These are phyloP conservation scores for Toxonevra muliebris DNA, from an alignment of 2,888 invertebrate species.

Conservation along the genomic window DNA sequence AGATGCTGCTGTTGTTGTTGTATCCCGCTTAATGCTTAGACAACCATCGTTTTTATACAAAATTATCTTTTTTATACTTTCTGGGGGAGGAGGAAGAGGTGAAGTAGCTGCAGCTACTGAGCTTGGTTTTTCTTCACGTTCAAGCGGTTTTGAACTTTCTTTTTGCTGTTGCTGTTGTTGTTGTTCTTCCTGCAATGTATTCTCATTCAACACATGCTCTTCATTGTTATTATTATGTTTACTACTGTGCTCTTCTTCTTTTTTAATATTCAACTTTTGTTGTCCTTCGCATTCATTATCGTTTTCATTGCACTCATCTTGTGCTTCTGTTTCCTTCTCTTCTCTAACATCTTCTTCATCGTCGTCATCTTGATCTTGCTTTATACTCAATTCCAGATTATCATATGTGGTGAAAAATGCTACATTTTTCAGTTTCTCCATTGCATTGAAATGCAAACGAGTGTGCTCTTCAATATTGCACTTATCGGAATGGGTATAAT, in stretches of 20 bases:
- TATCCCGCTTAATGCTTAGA: slow-evolving; percentile 51
- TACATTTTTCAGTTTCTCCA: slow-evolving; percentile 58
- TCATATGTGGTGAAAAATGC: slow-evolving; percentile 63
- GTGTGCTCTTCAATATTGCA: slow-evolving; percentile 81
- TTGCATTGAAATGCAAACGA: slow-evolving; percentile 75
- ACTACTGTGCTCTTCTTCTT: slow-evolving; percentile 39
- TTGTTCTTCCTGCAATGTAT: slow-evolving; percentile 42
- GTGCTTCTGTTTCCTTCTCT: neutral
- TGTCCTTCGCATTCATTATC: neutral
- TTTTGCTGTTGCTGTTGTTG: slow-evolving; percentile 6
- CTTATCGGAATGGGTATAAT: slow-evolving; percentile 79
- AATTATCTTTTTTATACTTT: slow-evolving; percentile 48
- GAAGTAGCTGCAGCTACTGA: neutral
- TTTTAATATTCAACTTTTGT: slow-evolving; percentile 39
- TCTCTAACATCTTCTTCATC: slow-evolving; percentile 7
- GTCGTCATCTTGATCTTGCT: slow-evolving; percentile 37
- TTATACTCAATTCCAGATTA: slow-evolving; percentile 60
- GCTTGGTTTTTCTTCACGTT: no score
- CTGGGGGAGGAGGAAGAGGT: neutral
- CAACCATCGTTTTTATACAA: slow-evolving; percentile 58
- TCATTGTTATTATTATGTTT: slow-evolving; percentile 54
- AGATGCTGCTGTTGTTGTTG: neutral
- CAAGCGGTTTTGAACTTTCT: neutral
- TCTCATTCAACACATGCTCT: slow-evolving; percentile 56
- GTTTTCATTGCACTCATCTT: neutral